Conservation (phyloP, 2,888 invertebrate genomes). For the Cryptocephalus moraei region DNA sequence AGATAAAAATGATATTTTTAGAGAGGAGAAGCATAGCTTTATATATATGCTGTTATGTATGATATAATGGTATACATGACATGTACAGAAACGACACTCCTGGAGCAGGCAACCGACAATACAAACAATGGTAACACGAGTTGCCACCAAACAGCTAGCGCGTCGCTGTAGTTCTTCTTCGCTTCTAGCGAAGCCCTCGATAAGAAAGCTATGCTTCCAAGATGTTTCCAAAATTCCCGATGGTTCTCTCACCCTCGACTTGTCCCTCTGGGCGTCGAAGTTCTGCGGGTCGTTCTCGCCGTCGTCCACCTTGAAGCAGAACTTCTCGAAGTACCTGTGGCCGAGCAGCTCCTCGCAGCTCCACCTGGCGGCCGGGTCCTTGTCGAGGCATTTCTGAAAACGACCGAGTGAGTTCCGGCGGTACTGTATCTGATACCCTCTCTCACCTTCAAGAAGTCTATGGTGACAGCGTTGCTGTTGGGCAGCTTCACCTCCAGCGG, state of each 20-base stretch:
- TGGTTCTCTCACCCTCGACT: conserved; percentile 46
- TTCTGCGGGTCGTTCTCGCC: conserved; percentile 45
- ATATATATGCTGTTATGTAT: too few relatives aligned
- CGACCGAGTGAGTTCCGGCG: too few relatives aligned
- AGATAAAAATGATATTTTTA: conserved; percentile 2
- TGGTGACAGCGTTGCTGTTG: conserved; percentile 51
- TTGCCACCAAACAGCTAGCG: too few relatives aligned
- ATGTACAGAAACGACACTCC: too few relatives aligned
- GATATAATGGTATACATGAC: too few relatives aligned
- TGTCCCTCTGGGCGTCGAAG: conserved; percentile 49
- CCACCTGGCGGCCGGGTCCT: conserved; percentile 86
- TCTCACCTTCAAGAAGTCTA: conserved; percentile 76
- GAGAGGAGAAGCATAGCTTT: background rate
- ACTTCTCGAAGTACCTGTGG: conserved; percentile 88
- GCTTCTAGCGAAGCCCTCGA: too few relatives aligned
- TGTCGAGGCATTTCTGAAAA: conserved; percentile 84
- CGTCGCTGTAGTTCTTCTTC: too few relatives aligned
- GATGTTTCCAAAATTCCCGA: too few relatives aligned
- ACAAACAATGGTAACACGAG: too few relatives aligned
- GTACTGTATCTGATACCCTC: background rate
- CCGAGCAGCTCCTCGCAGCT: conserved; percentile 83
- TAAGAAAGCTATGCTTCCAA: too few relatives aligned
- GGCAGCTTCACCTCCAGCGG: conserved; percentile 82
- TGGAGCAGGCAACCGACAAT: too few relatives aligned
- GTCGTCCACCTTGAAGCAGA: conserved; percentile 67